A percentile compares a stretch with the other conserved stretches of the same genome.
Conservation (phyloP, 2,888 invertebrate species). For the Macaria liturata region DNA sequence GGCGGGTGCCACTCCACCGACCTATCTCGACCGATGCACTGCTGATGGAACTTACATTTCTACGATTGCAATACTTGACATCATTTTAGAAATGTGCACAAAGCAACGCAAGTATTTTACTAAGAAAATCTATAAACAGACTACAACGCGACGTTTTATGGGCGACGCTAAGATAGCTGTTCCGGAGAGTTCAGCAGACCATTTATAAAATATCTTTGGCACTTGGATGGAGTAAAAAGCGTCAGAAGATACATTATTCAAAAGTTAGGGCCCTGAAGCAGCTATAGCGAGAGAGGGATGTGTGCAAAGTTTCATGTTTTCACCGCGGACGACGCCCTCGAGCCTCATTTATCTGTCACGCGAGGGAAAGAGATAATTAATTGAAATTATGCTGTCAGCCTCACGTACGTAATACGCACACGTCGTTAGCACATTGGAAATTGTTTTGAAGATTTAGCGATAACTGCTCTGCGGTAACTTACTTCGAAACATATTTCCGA, state of each 20-base stretch:
- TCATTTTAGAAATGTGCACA: no score
- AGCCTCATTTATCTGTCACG: slow-evolving; percentile 68
- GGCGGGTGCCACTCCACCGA: slow-evolving; percentile 44
- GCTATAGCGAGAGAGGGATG: slow-evolving; percentile 47
- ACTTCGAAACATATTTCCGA: slow-evolving; percentile 5
- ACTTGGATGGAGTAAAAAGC: slow-evolving; percentile 58
- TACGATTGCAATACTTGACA: slow-evolving; percentile 19
- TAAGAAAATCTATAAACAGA: no score
- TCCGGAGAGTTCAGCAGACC: slow-evolving; percentile 39
- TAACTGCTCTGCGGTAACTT: slow-evolving; percentile 18
- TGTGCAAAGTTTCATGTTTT: slow-evolving; percentile 70
- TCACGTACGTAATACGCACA: slow-evolving; percentile 49
- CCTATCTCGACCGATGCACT: slow-evolving; percentile 37
- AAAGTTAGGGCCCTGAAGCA: slow-evolving; percentile 53
- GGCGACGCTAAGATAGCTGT: slow-evolving; percentile 1
- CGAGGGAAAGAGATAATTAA: slow-evolving; percentile 70
- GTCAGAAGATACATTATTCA: slow-evolving; percentile 68
- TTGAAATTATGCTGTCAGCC: slow-evolving; percentile 67
- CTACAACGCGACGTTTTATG: no score
- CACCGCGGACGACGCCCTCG: slow-evolving; percentile 59
- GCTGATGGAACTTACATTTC: slow-evolving; percentile 25
- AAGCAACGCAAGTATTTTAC: no score
- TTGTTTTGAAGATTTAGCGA: slow-evolving; percentile 29
- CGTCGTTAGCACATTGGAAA: slow-evolving; percentile 40
- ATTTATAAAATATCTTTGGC: slow-evolving; percentile 39